Conservation (phyloP, 2,888 invertebrate species). For the Tenthredo notha region DNA sequence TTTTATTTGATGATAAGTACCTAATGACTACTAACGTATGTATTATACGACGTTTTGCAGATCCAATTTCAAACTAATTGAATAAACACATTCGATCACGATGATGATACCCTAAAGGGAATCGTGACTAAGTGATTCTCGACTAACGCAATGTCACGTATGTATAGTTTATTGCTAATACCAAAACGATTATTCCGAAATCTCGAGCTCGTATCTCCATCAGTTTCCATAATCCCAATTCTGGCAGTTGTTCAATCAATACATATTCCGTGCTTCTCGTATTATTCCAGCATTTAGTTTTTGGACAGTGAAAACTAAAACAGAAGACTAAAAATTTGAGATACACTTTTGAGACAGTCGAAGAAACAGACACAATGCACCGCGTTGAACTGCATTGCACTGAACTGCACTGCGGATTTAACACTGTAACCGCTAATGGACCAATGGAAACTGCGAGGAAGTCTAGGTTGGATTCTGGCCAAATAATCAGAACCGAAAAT, state of each 20-base stretch:
- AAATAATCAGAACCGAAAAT: slow-evolving; percentile 68
- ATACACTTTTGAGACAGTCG: not conserved
- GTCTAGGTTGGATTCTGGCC: slow-evolving; percentile 68
- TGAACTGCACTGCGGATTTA: slow-evolving; percentile 73
- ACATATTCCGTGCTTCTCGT: too few species aligned
- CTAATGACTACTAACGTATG: not conserved
- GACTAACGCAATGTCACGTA: not conserved
- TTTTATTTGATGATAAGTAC: not conserved
- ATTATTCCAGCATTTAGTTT: too few species aligned
- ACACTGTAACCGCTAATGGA: slow-evolving; percentile 75
- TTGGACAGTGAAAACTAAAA: not conserved
- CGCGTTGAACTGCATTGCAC: slow-evolving; percentile 58
- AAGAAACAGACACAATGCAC: not conserved
- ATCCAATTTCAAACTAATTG: slow-evolving; percentile 29
- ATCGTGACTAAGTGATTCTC: not conserved
- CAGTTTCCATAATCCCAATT: not conserved
- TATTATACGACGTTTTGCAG: not conserved
- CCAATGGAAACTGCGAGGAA: slow-evolving; percentile 72
- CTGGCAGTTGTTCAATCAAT: not conserved
- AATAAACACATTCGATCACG: slow-evolving; percentile 3
- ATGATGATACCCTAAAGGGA: not conserved
- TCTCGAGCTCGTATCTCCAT: not conserved
- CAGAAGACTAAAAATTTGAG: not conserved
- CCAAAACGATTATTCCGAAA: not conserved
- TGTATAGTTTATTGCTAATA: not conserved